phyloP scores from a whole-genome alignment of 2,888 invertebrate genomes.

The Erebia ligea region DNA sequence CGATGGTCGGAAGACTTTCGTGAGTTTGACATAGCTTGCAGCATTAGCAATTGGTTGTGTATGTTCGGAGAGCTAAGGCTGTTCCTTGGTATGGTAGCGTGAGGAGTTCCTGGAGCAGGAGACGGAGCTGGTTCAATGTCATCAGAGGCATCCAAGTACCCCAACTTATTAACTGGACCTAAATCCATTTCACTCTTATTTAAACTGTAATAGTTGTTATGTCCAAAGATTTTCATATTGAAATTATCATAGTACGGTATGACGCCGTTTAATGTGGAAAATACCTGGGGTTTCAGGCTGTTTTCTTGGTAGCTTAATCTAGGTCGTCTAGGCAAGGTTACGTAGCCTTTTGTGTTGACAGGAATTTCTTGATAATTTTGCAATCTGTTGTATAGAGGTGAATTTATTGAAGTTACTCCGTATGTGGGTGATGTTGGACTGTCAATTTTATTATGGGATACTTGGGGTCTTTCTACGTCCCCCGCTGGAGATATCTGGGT shows the following conservation, averaged over 20 bases:
- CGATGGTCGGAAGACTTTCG: conserved; percentile 58
- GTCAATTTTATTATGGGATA: conserved; percentile 42
- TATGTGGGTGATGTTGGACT: conserved; percentile 76
- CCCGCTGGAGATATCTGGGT: conserved; percentile 80
- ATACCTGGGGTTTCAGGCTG: conserved; percentile 70
- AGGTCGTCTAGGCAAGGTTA: conserved; percentile 93
- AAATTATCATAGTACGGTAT: conserved; percentile 89
- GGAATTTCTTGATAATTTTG: conserved; percentile 85
- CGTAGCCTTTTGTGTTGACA: conserved; percentile 88
- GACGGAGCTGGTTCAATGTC: conserved; percentile 76
- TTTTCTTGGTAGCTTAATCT: conserved; percentile 85
- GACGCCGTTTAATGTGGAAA: conserved; percentile 74
- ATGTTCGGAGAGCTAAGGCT: conserved; percentile 80
- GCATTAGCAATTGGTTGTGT: conserved; percentile 74
- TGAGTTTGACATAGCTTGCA: conserved; percentile 67
- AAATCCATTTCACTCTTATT: conserved; percentile 87
- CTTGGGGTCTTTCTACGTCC: conserved; percentile 47
- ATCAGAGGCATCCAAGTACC: conserved; percentile 75
- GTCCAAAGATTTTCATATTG: conserved; percentile 92
- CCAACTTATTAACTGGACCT: conserved; percentile 78
- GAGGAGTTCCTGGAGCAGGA: conserved; percentile 79
- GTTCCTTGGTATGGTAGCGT: conserved; percentile 73
- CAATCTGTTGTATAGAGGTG: conserved; percentile 69
- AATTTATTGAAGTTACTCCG: conserved; percentile 59
- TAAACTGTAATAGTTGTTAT: conserved; percentile 89